Evolutionary conservation across 2,888 invertebrate species (phyloP).

Genomic region (Lutraria lutraria): DNA sequence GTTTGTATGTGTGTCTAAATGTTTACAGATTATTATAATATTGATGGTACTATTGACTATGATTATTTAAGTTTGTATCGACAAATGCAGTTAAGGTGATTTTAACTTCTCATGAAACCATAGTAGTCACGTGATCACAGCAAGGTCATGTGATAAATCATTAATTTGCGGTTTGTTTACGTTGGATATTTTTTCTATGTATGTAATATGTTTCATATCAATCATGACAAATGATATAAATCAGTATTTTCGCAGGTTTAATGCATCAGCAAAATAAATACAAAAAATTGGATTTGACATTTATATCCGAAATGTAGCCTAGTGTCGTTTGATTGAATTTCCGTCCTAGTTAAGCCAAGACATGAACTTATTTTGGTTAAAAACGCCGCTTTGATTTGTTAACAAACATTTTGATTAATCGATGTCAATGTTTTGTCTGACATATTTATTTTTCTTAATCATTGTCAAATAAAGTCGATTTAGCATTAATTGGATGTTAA

Average conservation of each 20-base stretch:
- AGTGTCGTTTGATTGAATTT: neutral
- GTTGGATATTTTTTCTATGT: neutral
- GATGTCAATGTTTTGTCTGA: slow-evolving; percentile 13
- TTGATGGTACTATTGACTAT: no score
- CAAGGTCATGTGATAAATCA: no score
- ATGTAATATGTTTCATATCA: neutral
- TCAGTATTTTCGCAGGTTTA: neutral
- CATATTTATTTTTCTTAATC: slow-evolving; percentile 5
- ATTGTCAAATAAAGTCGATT: neutral
- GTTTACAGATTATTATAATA: no score
- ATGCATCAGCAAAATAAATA: neutral
- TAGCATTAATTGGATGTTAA: neutral
- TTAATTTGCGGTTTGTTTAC: neutral
- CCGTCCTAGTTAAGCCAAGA: neutral
- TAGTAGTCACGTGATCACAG: no score
- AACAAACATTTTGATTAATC: neutral
- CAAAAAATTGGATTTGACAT: neutral
- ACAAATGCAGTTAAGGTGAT: no score
- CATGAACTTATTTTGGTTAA: neutral
- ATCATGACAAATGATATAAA: neutral
- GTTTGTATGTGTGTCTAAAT: no score
- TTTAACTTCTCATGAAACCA: no score
- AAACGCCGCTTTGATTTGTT: neutral
- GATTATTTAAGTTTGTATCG: no score
- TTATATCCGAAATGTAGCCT: slow-evolving; percentile 4